These are phyloP conservation scores for Pycnonotus jocosus DNA, from an alignment of 2,113 vertebrate genomes.

Conservation along the genomic window DNA sequence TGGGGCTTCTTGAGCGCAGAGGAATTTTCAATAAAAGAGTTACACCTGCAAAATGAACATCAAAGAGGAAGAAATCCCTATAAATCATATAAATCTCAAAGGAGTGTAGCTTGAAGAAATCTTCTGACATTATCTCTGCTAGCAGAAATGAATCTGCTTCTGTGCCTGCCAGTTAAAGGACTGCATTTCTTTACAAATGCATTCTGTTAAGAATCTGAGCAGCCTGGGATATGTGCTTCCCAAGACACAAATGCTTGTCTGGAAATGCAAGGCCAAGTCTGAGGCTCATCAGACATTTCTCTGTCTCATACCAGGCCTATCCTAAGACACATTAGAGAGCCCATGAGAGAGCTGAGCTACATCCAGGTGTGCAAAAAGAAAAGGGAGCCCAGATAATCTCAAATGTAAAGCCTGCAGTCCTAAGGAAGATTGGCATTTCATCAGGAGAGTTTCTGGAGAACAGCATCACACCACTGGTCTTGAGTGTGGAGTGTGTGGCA, in stretches of 20 bases:
- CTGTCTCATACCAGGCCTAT: background rate
- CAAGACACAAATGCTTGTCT: background rate
- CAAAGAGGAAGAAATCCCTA: background rate
- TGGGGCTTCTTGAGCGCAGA: constrained; percentile 89
- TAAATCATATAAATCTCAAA: background rate
- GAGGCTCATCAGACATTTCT: background rate
- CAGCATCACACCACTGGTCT: background rate
- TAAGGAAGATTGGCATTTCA: background rate
- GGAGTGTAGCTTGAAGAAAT: background rate
- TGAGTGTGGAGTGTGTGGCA: background rate
- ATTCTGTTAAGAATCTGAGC: background rate
- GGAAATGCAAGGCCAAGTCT: background rate
- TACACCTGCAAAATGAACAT: constrained; percentile 79
- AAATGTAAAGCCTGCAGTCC: background rate
- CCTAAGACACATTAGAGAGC: background rate
- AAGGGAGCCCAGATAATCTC: background rate
- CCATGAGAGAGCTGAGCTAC: background rate
- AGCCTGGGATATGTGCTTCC: background rate
- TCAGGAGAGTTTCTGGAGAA: background rate
- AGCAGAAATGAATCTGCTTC: background rate
- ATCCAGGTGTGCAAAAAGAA: background rate
- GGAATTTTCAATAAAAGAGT: constrained; percentile 95
- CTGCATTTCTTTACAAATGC: background rate
- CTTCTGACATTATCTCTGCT: background rate
- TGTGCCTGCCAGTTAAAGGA: background rate